phyloP scores from a whole-genome alignment of 2,113 vertebrate species.

The Bufo bufo region DNA sequence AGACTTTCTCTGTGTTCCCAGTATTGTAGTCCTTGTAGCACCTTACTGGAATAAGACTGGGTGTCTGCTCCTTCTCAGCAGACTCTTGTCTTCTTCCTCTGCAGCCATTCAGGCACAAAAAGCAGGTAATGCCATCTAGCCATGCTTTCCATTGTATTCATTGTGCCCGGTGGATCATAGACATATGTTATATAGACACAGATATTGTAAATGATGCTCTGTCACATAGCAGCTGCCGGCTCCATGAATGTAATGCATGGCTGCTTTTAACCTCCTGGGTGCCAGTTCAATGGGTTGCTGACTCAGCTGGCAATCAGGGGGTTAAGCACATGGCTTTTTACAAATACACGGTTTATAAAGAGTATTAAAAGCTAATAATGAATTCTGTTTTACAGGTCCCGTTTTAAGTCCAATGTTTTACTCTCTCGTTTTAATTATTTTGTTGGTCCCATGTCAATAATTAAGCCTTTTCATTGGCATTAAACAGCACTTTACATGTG shows the following conservation, averaged over 20 bases:
- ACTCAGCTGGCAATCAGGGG: slow-evolving; percentile 24
- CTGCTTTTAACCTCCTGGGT: slow-evolving; percentile 38
- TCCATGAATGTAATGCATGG: slow-evolving; percentile 23
- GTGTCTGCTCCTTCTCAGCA: slow-evolving; percentile 49
- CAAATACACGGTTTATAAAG: not conserved
- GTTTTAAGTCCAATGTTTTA: not conserved
- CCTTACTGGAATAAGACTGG: slow-evolving; percentile 32
- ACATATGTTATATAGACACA: slow-evolving; percentile 41
- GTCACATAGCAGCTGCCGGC: slow-evolving; percentile 27
- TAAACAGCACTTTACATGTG: slow-evolving; percentile 10
- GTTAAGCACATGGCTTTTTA: slow-evolving; percentile 3
- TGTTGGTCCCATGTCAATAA: slow-evolving; percentile 39
- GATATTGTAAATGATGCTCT: slow-evolving; percentile 39
- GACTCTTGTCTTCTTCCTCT: slow-evolving; percentile 22
- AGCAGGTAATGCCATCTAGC: slow-evolving; percentile 33
- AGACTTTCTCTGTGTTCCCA: slow-evolving; percentile 5
- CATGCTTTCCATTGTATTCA: slow-evolving; percentile 10
- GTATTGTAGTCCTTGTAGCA: slow-evolving; percentile 42
- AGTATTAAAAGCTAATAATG: slow-evolving; percentile 10
- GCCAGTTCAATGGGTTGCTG: slow-evolving; percentile 18
- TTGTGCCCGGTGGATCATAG: slow-evolving; percentile 16
- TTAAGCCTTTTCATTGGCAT: slow-evolving; percentile 20
- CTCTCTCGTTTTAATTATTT: slow-evolving; percentile 43
- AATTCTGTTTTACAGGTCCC: not conserved
- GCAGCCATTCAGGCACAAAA: not conserved